Evolutionary conservation across 2,888 invertebrate genomes (phyloP).

Genomic region (Tenthredo mesomela): DNA sequence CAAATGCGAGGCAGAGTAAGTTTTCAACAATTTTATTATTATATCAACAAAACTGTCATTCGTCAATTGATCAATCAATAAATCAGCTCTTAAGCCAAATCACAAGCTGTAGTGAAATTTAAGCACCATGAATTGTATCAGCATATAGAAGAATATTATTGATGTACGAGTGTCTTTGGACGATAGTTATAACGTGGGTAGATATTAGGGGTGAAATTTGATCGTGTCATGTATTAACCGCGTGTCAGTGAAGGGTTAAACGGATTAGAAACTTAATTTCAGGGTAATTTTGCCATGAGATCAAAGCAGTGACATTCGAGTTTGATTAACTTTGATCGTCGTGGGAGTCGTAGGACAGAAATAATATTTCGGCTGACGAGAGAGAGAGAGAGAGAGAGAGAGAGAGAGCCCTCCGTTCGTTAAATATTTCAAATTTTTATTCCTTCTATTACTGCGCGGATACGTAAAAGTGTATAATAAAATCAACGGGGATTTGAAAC

Average conservation of each 20-base stretch:
- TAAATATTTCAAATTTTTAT: slow-evolving; percentile 11
- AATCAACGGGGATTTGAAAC: neutral
- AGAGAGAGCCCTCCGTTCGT: neutral
- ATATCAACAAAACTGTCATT: neutral
- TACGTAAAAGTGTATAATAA: neutral
- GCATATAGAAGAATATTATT: neutral
- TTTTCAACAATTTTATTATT: neutral
- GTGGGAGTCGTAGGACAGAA: neutral
- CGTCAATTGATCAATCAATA: neutral
- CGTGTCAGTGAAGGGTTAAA: slow-evolving; percentile 1
- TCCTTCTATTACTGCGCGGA: neutral
- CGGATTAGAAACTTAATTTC: slow-evolving; percentile 31
- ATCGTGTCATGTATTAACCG: neutral
- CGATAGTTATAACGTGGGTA: neutral
- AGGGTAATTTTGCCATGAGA: slow-evolving; percentile 19
- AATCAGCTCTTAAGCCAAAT: neutral
- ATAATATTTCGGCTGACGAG: neutral
- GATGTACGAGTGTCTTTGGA: neutral
- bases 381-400: too few species aligned
- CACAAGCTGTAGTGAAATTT: neutral
- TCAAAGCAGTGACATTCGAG: slow-evolving; percentile 27
- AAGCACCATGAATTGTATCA: neutral
- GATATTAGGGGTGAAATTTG: neutral
- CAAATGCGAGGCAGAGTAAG: slow-evolving; percentile 93
- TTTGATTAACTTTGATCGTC: slow-evolving; percentile 33